Conservation (phyloP, 2,888 invertebrate genomes). For the Pristionchus entomophagus region DNA sequence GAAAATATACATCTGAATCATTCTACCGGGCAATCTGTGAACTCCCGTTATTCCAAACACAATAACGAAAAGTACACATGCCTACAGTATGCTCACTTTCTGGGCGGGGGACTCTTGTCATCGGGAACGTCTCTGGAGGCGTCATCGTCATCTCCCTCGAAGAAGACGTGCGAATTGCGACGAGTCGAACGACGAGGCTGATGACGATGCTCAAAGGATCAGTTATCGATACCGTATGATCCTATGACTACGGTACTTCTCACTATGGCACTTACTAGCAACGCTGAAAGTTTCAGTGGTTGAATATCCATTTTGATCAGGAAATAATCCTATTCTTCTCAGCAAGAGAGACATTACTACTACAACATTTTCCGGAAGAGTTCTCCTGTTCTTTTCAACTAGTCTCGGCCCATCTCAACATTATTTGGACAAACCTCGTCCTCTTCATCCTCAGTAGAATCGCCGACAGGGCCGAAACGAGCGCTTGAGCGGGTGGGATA, state of each 20-base stretch:
- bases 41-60: too few relatives aligned
- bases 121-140: conserved; percentile 37
- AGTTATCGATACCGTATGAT: neutral
- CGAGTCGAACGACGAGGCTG: neutral
- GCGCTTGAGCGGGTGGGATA: conserved; percentile 27
- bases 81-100: neutral
- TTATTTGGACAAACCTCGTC: neutral
- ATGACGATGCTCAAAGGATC: neutral
- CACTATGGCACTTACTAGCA: too few relatives aligned
- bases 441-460: conserved; percentile 37
- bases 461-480: neutral
- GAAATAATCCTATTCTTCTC: too few relatives aligned
- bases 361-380: too few relatives aligned
- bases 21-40: too few relatives aligned
- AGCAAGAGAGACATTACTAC: too few relatives aligned
- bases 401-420: too few relatives aligned
- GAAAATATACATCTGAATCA: too few relatives aligned
- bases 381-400: too few relatives aligned
- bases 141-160: conserved; percentile 30
- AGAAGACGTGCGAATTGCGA: neutral
- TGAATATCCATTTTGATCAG: too few relatives aligned
- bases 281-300: too few relatives aligned
- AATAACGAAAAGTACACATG: neutral
- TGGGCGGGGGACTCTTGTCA: conserved; percentile 11
- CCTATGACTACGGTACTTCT: neutral